Conservation (phyloP, 1,140 invertebrate species). For the Papilio machaon region DNA sequence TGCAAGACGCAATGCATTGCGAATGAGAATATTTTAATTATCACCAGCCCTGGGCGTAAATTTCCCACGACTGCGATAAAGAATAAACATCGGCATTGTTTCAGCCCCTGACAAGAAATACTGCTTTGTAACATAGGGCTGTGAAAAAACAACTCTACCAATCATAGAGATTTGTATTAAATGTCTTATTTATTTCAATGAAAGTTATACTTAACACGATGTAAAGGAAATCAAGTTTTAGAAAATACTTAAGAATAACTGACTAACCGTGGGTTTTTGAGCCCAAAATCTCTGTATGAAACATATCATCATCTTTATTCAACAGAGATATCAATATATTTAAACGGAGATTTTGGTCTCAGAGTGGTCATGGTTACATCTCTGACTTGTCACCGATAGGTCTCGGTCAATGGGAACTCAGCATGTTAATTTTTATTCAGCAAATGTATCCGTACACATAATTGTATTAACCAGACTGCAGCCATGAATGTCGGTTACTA, state of each 20-base stretch:
- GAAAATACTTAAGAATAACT: too few relatives aligned
- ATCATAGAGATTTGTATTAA: too few relatives aligned
- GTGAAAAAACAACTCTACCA: constrained; percentile 37
- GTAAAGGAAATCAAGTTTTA: too few relatives aligned
- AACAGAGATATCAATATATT: too few relatives aligned
- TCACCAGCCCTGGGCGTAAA: constrained; percentile 66
- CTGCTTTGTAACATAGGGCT: constrained; percentile 58
- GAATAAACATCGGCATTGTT: constrained; percentile 79
- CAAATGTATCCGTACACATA: neutral
- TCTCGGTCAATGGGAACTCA: neutral
- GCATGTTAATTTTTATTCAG: neutral
- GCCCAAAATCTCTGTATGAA: too few relatives aligned
- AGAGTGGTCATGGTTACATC: too few relatives aligned
- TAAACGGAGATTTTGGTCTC: too few relatives aligned
- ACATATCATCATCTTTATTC: too few relatives aligned
- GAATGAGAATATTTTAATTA: constrained; percentile 80
- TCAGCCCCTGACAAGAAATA: constrained; percentile 75
- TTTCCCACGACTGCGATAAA: constrained; percentile 81
- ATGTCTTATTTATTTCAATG: too few relatives aligned
- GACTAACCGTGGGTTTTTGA: too few relatives aligned
- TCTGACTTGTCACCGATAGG: neutral
- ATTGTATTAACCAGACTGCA: too few relatives aligned
- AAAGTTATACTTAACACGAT: too few relatives aligned
- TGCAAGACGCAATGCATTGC: constrained; percentile 48
- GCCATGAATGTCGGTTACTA: neutral